Base-by-base conservation (phyloP, 2,797 vertebrate species). In the Channallabes apus region DNA sequence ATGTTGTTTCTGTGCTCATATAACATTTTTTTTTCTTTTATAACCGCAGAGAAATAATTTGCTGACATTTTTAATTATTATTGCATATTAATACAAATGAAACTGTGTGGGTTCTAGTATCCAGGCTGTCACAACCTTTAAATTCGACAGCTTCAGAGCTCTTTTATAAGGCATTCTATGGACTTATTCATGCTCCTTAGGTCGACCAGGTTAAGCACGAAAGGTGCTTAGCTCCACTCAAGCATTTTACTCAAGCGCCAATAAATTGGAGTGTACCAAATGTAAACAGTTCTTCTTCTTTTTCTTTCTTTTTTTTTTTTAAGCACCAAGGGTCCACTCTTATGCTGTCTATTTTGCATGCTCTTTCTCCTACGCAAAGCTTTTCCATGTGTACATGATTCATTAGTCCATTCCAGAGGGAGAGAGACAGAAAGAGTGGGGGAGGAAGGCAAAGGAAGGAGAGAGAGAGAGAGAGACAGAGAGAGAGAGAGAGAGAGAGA, bases 381-480 rank as follows among this genome's bases (percentile, higher is more conserved):
- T 86, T 77, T 62, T 86, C 75, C 80, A 85, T 86, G 80, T 88
- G 86, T 85, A 83, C 87, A 86, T 89, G 88, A 89, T 88, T 89
- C 87, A 89, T 88, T 85, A 85, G 83, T 82, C 71, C 82, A 75
- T 81, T 86, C 84, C 81, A 82, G 85, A 65, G 65, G 64, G 77
- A 78, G 32, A 79, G 81, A 83, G 64, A 68, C 27, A 75, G 51
- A 88, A 73, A 86, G 68, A 84, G 84, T 68, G 85, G 76, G 80
- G 61, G 83, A 78, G 84, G 81, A 61, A 82, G 73, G n/a, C 46
- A 82, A 75, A 77, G 51, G 54, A n/a, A 72, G 15, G 59, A 27
- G 73, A 56, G n/a, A 84, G 62, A 86, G 38, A 82, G 56, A 76
- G 32, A 81, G 65, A 83, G 61, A 81, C 32, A 83, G 73, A 82